Base-by-base conservation (phyloP, 2,888 invertebrate genomes). In the Embidobia sp. region DNA sequence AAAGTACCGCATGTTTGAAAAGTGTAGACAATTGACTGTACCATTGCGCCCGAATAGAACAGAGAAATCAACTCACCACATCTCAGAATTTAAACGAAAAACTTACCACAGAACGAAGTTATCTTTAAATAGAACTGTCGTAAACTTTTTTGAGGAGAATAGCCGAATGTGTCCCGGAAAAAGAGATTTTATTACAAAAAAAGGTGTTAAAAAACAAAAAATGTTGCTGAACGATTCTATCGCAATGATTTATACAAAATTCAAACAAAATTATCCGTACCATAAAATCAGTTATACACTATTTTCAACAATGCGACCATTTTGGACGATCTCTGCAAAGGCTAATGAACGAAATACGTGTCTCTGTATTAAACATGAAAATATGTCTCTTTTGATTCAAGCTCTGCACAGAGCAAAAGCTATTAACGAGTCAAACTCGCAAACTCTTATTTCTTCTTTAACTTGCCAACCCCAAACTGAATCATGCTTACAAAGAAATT, bases 141-240 rank as follows among this genome's bases (percentile, higher is more conserved):
- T 18, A 2, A n/a, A 40, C 13, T 64, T 64, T 42, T 64, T 29
- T 51, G 51, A 64, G 15, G 37, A 51, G 8, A 64, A 64, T 15
- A 64, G 64, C 16, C 27, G 64, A 7, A 42, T 64, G 15, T 51
- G 64, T 31, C 51, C 51, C 6, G 40, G 40, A n/a, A 42, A 42
- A 42, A 42, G 16, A 1, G 40, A 42, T 11, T 42, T 1, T 19
- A 51, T 64, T 18, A 51, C 29, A 4, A n/a, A 29, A 26, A 64
- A 64, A 7, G 49, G 49, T 29, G 7, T 51, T 10, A 64, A 29
- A 35, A 64, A 64, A 29, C 64, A 64, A 27, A 64, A 64, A 42
- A 64, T 64, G 49, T 31, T 49, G 8, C 15, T 64, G 37, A 64
- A 64, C 31, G 64, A 64, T 15, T 29, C 27, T 19, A 19, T 64